Evolutionary conservation across 2,888 invertebrate species (phyloP).

Genomic region (Tanypteryx hageni): DNA sequence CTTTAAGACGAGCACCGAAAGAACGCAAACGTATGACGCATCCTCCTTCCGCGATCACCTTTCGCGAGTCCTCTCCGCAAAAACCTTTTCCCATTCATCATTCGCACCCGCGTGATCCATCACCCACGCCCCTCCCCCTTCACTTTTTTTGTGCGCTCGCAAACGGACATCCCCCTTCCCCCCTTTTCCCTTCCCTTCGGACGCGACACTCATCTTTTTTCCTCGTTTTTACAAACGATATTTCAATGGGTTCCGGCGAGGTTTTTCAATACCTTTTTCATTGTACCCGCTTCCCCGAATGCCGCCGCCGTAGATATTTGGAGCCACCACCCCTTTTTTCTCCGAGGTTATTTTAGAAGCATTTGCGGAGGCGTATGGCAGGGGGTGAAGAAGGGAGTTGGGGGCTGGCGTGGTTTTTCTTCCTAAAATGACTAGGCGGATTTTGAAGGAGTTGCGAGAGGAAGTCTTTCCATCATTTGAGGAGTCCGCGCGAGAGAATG

Average conservation of each 20-base stretch:
- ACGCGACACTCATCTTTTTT: not conserved
- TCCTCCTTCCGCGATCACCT: not conserved
- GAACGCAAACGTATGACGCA: not conserved
- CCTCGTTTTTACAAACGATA: slow-evolving; percentile 3
- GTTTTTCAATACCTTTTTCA: too few species aligned
- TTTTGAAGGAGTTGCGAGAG: slow-evolving; percentile 3
- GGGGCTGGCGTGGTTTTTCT: not conserved
- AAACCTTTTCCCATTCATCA: not conserved
- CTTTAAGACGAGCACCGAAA: not conserved
- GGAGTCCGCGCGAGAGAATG: not conserved
- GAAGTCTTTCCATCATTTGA: not conserved
- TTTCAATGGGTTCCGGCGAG: not conserved
- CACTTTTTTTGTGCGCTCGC: not conserved
- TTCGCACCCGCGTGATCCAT: not conserved
- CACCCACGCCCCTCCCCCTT: not conserved
- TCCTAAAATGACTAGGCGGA: not conserved
- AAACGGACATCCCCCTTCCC: too few species aligned
- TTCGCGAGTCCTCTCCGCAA: not conserved
- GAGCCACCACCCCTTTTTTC: not conserved
- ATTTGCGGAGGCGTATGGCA: slow-evolving; percentile 1
- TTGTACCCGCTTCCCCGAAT: too few species aligned
- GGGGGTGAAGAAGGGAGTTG: too few species aligned
- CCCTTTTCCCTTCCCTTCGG: too few species aligned
- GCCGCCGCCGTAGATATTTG: too few species aligned
- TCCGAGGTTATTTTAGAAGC: not conserved